Evolutionary conservation across 2,113 vertebrate species (phyloP).

Genomic region (Dascyllus trimaculatus): DNA sequence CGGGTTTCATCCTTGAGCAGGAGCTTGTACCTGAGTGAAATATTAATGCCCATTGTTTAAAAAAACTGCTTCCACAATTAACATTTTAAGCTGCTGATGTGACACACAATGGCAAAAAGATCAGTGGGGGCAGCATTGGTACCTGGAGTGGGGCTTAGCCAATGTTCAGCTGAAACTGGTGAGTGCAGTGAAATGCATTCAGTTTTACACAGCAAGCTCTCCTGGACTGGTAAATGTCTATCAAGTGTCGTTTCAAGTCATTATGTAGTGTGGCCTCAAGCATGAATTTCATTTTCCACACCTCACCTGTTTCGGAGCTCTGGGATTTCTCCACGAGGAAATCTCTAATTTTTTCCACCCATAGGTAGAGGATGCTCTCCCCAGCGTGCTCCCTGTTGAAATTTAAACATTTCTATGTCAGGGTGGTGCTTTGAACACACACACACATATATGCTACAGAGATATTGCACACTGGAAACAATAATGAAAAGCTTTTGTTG

Average conservation of each 20-base stretch:
- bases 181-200: not conserved
- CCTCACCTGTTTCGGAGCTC: conserved; percentile 88
- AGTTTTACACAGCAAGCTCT: not conserved
- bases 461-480: conserved; percentile 11
- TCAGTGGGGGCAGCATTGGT: too few species aligned
- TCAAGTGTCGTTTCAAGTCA: not conserved
- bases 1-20: not conserved
- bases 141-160: too few species aligned
- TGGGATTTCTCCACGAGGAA: conserved; percentile 90
- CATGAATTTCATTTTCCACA: conserved; percentile 41
- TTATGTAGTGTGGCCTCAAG: not conserved
- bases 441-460: not conserved
- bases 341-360: conserved; percentile 96
- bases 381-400: conserved; percentile 90
- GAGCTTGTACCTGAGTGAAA: not conserved
- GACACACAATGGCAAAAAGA: too few species aligned
- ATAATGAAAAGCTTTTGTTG: conserved; percentile 55
- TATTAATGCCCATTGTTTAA: not conserved
- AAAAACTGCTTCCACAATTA: too few species aligned
- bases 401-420: conserved; percentile 32
- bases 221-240: not conserved
- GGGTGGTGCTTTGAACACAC: not conserved
- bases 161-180: not conserved
- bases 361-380: conserved; percentile 95
- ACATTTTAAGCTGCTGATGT: too few species aligned